Conservation (phyloP, 2,888 invertebrate genomes). For the Itoplectis maculator region DNA sequence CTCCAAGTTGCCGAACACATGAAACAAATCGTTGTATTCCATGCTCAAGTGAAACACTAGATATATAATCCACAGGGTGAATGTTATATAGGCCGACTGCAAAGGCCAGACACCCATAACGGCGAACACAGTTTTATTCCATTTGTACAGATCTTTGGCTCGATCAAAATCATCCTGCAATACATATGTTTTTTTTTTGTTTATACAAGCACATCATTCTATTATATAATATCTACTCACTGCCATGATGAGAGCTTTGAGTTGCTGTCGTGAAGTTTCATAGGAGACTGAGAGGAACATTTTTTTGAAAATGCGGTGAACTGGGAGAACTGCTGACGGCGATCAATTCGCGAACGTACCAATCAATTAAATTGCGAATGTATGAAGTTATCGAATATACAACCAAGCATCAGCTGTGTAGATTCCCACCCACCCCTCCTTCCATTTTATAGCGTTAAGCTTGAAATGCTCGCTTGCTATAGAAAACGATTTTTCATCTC, state of each 20-base stretch:
- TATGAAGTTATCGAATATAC: not conserved
- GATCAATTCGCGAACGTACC: not conserved
- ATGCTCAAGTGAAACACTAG: slow-evolving; percentile 44
- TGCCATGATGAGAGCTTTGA: not conserved
- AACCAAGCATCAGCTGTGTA: not conserved
- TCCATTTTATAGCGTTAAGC: not conserved
- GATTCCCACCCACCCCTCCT: not conserved
- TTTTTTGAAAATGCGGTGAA: not conserved
- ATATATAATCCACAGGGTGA: slow-evolving; percentile 48
- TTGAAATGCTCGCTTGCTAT: slow-evolving; percentile 24
- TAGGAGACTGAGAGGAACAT: not conserved
- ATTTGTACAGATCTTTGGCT: slow-evolving; percentile 60
- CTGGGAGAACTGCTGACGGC: not conserved
- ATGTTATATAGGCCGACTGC: slow-evolving; percentile 41
- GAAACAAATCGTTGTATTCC: slow-evolving; percentile 45
- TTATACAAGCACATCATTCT: too few relatives aligned
- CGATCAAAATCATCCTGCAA: slow-evolving; percentile 52
- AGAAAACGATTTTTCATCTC: not conserved
- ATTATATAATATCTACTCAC: slow-evolving; percentile 2
- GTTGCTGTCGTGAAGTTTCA: not conserved
- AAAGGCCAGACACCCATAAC: slow-evolving; percentile 60
- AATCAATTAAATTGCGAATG: slow-evolving; percentile 19
- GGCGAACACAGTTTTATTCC: slow-evolving; percentile 54
- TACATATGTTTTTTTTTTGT: not conserved
- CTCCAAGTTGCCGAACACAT: slow-evolving; percentile 57